These are phyloP conservation scores for Sinopyrophorus schimmeli DNA, from an alignment of 2,888 invertebrate genomes.

Conservation along the genomic window DNA sequence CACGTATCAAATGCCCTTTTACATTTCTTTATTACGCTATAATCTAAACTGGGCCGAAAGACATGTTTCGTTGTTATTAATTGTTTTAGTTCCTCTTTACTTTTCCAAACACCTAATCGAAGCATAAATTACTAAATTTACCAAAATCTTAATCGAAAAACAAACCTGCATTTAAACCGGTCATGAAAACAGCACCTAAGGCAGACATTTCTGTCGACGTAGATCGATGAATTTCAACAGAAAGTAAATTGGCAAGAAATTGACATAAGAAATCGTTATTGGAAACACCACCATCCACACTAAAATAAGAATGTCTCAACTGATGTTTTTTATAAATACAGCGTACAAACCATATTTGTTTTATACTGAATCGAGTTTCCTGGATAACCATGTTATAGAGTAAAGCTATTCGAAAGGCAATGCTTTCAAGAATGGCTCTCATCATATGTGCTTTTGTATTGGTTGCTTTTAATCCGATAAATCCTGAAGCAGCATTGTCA, in stretches of 20 bases:
- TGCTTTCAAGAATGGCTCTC: conserved; percentile 82
- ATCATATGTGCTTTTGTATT: conserved; percentile 79
- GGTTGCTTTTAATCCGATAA: conserved; percentile 75
- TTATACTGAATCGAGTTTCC: conserved; percentile 56
- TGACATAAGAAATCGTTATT: conserved; percentile 91
- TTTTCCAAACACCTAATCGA: conserved; percentile 70
- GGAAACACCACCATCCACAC: conserved; percentile 96
- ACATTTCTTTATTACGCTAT: conserved; percentile 45
- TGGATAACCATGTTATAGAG: conserved; percentile 72
- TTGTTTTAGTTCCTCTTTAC: conserved; percentile 65
- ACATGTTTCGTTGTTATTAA: conserved; percentile 64
- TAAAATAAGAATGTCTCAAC: conserved; percentile 55
- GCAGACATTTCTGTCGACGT: conserved; percentile 78
- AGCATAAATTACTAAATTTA: not conserved
- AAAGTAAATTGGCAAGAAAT: conserved; percentile 80
- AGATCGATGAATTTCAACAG: conserved; percentile 74
- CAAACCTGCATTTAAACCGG: conserved; percentile 77
- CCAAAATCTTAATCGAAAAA: not conserved
- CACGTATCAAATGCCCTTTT: conserved; percentile 55
- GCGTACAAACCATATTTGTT: conserved; percentile 38
- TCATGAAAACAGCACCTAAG: conserved; percentile 83
- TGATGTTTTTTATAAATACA: no score
- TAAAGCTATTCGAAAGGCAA: conserved; percentile 80
- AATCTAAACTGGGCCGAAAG: conserved; percentile 59
- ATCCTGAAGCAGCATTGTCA: conserved; percentile 79